Evolutionary conservation across 2,888 invertebrate species (phyloP), one percentile per base, ranked within the genome.

Genomic region (Drosophila siamana): DNA sequence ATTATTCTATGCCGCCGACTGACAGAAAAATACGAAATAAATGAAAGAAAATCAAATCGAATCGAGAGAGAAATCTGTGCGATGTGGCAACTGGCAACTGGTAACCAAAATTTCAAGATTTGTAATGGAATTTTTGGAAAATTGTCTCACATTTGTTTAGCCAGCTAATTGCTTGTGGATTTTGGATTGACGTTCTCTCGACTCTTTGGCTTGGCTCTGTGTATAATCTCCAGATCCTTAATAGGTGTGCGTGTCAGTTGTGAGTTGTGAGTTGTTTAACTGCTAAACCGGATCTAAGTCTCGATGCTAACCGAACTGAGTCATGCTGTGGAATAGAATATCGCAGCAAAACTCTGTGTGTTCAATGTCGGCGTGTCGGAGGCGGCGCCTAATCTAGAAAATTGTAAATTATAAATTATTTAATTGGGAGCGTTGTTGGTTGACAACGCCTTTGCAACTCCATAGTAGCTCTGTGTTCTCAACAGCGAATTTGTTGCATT

Each of bases 321-420:
- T 79, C 86, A 78, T 36, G 55, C 46, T 26, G 38, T 19, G 30
- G 55, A 38, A 36, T 46, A 13, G 30, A 57, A 63, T 40, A 33
- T 33, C 38, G 15, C 16, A 22, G 43, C 28, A 43, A 78, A 33
- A 5, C 33, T 4, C 33, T 4, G 33, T 33, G 61, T 57, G 46
- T 68, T 78, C 87, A 86, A 80, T 86, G 82, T 78, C 86, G 82
- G 44, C 69, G 36, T 52, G 67, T 61, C 48, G 63, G 56, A 65
- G 87, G 82, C 82, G 82, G 88, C 82, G 88, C 88, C 82, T 76
- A 82, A 82, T 82, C 83, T 88, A 86, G 80, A 68, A 79, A 69
- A 82, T 82, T 82, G 82, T 79, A 86, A 82, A 85, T 26, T 26
- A 7, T 38, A 38, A 38, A 38, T 88, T 87, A 73, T 82, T 85